Evolutionary conservation across 2,888 invertebrate genomes (phyloP), one percentile per base, ranked within the genome.

Genomic region (Lasioglossum oenotherae): DNA sequence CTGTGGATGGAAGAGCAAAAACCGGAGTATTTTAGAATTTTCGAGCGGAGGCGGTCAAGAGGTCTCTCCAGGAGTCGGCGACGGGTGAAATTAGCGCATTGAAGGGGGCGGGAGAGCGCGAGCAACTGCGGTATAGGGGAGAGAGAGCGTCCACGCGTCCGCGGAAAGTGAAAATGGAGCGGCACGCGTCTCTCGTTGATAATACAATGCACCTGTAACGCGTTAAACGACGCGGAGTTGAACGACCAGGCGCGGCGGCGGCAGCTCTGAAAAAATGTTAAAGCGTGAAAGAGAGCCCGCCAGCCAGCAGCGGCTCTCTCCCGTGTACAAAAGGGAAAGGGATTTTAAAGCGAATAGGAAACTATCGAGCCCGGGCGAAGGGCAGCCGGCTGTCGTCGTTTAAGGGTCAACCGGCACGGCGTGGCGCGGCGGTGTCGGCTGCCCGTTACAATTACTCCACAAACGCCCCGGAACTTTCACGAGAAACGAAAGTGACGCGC

Each of bases 261-360:
- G 53, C 3, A 0, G 38, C 74, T 78, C 60, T 72, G 64, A 83
- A 75, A 78, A 64, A 76, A 38, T 67, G 82, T 83, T 78, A 79
- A 83, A 83, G 73, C 78, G 53, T 64, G 75, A 78, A 83, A 83
- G 72, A 82, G 78, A 84, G 69, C 64, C 64, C 74, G 82, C 53
- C 53, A 23, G 53, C 53, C 23, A n/a, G 10, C 53, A 3, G 10
- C 23, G 53, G 23, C 53, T 53, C 53, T 53, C 53, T 53, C 53
- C 53, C 53, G 53, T 53, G 53, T 53, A 53, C 53, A 53, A 53
- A 23, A 72, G 83, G 53, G 44, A 85, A 85, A 85, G 84, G 84
- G 84, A 83, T 83, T 85, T 85, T 85, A 85, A 85, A 85, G 84
- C 64, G 84, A 84, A 84, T 84, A 83, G 84, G 78, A 67, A 69